Evolutionary conservation across 2,113 vertebrate genomes (phyloP).

Genomic region (Hylia prasina): DNA sequence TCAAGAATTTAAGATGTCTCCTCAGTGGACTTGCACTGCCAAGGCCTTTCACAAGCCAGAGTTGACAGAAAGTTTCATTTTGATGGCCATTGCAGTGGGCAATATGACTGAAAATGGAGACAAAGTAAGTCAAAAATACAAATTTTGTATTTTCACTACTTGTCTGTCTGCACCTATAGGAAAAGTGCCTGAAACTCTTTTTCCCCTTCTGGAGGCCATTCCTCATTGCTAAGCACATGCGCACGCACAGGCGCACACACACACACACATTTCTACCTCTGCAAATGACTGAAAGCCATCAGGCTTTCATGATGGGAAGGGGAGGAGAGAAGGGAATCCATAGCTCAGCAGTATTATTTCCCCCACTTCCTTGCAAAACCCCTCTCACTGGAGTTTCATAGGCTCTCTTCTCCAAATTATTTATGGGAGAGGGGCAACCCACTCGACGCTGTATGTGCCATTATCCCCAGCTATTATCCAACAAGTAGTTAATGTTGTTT

Average conservation of each 20-base stretch:
- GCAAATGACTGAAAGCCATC: conserved; percentile 17
- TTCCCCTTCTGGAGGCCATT: background rate
- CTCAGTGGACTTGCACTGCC: background rate
- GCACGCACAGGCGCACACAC: rapidly evolving
- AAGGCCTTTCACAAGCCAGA: rapidly evolving
- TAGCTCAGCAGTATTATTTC: conserved; percentile 48
- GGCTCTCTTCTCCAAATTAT: conserved; percentile 61
- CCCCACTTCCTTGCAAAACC: conserved; percentile 32
- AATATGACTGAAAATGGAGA: background rate
- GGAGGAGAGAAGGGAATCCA: conserved; percentile 39
- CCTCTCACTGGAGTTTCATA: conserved; percentile 48
- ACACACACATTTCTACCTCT: background rate
- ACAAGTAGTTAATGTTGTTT: conserved; percentile 70
- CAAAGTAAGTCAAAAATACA: background rate
- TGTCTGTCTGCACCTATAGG: background rate
- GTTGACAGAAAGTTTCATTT: background rate
- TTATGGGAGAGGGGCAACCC: conserved; percentile 66
- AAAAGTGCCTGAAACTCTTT: background rate
- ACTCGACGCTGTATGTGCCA: conserved; percentile 56
- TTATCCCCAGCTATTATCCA: conserved; percentile 65
- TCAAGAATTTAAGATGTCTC: background rate
- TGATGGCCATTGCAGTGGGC: background rate
- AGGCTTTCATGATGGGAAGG: conserved; percentile 16
- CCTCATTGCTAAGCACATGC: background rate
- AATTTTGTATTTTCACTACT: background rate